phyloP scores from a whole-genome alignment of 2,888 invertebrate genomes.

The Drosophila koepferae region DNA sequence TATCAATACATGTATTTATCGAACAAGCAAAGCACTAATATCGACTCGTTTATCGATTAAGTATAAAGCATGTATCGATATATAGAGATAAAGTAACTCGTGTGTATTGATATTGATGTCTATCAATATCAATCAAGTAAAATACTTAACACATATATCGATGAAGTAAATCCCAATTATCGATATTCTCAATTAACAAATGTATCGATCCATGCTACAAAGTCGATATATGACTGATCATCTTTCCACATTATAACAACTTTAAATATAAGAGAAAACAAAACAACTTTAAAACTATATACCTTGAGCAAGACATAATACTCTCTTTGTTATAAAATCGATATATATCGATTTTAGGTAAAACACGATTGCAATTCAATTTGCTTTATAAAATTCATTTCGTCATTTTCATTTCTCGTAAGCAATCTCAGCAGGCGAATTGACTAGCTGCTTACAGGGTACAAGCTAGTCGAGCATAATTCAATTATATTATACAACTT shows the following conservation, averaged over 20 bases:
- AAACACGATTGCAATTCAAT: not conserved
- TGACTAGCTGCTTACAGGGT: not conserved
- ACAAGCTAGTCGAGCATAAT: not conserved
- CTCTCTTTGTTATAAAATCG: not conserved
- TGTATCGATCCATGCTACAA: too few relatives aligned
- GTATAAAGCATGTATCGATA: not conserved
- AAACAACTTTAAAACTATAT: too few relatives aligned
- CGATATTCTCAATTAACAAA: not conserved
- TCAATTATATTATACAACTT: not conserved
- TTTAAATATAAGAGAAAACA: too few relatives aligned
- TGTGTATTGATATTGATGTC: not conserved
- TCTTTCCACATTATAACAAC: too few relatives aligned
- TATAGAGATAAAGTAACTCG: not conserved
- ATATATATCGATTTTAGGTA: not conserved
- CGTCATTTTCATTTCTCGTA: not conserved
- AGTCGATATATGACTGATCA: not conserved
- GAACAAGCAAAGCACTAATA: not conserved
- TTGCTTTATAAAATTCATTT: not conserved
- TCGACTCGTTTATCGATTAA: not conserved
- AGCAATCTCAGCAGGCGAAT: not conserved
- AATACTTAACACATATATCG: not conserved
- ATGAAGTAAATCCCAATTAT: not conserved
- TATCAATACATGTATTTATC: not conserved
- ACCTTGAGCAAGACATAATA: not conserved
- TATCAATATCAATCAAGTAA: not conserved